A percentile compares a stretch with the other conserved stretches of the same genome.
These are phyloP conservation scores for Colinus virginianus DNA, from an alignment of 2,113 vertebrate species.

Conservation along the genomic window DNA sequence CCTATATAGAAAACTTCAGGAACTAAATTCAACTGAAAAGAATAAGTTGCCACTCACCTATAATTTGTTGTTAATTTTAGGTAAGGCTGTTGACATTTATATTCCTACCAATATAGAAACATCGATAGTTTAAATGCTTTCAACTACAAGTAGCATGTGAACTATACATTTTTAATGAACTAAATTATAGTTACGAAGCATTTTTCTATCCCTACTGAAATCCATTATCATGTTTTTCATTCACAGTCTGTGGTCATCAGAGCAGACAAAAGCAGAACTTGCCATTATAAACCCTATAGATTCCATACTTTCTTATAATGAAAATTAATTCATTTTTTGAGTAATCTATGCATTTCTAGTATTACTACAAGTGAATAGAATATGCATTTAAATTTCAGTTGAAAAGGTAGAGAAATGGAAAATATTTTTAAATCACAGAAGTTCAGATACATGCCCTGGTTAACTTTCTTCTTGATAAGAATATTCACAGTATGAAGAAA, in stretches of 20 bases:
- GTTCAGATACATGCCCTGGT: background rate
- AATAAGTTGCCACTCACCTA: background rate
- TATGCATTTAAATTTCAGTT: background rate
- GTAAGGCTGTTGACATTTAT: too few relatives aligned
- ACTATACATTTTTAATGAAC: slow-evolving; percentile 20
- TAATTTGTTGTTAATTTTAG: background rate
- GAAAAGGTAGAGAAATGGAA: background rate
- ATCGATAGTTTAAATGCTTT: slow-evolving; percentile 31
- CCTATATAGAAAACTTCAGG: background rate
- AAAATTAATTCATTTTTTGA: slow-evolving; percentile 3
- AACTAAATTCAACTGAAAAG: background rate
- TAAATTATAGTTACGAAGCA: slow-evolving; percentile 15
- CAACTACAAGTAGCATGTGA: background rate
- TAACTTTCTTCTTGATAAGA: background rate
- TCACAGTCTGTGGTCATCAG: background rate
- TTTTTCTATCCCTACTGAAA: background rate
- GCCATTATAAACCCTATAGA: background rate
- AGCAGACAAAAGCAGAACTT: background rate
- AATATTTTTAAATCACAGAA: background rate
- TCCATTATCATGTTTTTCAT: background rate
- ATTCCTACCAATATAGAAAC: background rate
- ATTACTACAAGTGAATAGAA: background rate
- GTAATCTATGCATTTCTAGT: background rate
- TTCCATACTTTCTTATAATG: background rate
- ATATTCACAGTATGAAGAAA: background rate